These are phyloP conservation scores for Abscondita cerata DNA, from an alignment of 2,888 invertebrate genomes.

Conservation along the genomic window DNA sequence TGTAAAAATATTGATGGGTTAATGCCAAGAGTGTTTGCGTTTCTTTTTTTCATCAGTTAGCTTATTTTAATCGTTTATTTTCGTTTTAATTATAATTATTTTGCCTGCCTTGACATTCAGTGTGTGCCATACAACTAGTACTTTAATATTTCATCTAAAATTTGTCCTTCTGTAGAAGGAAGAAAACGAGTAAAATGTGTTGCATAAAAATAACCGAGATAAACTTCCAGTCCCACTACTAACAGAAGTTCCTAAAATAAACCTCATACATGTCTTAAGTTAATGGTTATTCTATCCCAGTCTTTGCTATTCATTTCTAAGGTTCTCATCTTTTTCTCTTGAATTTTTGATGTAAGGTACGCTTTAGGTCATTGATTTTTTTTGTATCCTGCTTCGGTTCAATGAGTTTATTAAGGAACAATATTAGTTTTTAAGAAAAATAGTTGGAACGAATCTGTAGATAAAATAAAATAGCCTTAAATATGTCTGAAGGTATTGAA, in stretches of 20 bases:
- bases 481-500: slow-evolving; percentile 10
- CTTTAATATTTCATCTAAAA: neutral
- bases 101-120: too few species aligned
- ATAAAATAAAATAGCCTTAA: slow-evolving; percentile 11
- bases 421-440: neutral
- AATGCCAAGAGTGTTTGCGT: neutral
- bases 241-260: slow-evolving; percentile 45
- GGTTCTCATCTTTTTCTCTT: slow-evolving; percentile 22
- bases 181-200: slow-evolving; percentile 40
- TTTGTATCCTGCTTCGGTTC: slow-evolving; percentile 18
- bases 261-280: slow-evolving; percentile 44
- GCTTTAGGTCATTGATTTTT: slow-evolving; percentile 34
- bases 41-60: neutral
- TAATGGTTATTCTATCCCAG: slow-evolving; percentile 41
- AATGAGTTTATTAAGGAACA: neutral
- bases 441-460: neutral
- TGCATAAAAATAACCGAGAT: slow-evolving; percentile 49
- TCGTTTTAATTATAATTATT: too few species aligned
- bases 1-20: neutral
- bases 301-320: slow-evolving; percentile 32
- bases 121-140: too few species aligned
- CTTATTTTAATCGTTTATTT: too few species aligned
- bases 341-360: slow-evolving; percentile 32
- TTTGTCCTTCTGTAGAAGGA: slow-evolving; percentile 14
- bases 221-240: slow-evolving; percentile 45